phyloP scores from a whole-genome alignment of 1,140 invertebrate genomes.

The Caenorhabditis inopinata region DNA sequence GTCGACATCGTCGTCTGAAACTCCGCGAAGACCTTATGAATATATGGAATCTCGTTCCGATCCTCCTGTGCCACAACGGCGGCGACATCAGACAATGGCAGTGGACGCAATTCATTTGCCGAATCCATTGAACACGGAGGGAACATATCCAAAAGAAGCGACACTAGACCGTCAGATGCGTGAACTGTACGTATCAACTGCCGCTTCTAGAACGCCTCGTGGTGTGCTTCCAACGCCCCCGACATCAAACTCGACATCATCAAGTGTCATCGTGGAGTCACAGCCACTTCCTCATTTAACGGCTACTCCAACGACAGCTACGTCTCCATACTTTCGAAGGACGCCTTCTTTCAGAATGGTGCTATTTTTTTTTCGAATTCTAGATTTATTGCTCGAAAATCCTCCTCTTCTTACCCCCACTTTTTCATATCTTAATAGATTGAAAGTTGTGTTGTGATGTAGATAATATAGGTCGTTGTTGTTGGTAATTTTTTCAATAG shows the following conservation, averaged over 20 bases:
- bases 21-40: background rate
- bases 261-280: conserved; percentile 10
- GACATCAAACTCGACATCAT: background rate
- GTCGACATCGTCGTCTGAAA: background rate
- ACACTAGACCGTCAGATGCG: conserved; percentile 8
- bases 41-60: background rate
- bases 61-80: background rate
- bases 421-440: background rate
- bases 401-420: background rate
- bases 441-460: background rate
- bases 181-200: conserved; percentile 6
- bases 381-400: background rate
- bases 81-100: conserved; percentile 11
- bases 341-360: conserved; percentile 45
- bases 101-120: background rate
- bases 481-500: background rate
- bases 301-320: background rate
- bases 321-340: conserved; percentile 37
- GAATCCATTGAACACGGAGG: background rate
- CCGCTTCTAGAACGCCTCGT: background rate
- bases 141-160: background rate
- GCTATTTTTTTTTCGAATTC: background rate
- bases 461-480: background rate
- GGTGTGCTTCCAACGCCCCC: conserved; percentile 1
- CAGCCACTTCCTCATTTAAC: background rate